phyloP scores from a whole-genome alignment of 37 sponge, comb jelly and placozoan species.

The Cliona cf. orientalis region DNA sequence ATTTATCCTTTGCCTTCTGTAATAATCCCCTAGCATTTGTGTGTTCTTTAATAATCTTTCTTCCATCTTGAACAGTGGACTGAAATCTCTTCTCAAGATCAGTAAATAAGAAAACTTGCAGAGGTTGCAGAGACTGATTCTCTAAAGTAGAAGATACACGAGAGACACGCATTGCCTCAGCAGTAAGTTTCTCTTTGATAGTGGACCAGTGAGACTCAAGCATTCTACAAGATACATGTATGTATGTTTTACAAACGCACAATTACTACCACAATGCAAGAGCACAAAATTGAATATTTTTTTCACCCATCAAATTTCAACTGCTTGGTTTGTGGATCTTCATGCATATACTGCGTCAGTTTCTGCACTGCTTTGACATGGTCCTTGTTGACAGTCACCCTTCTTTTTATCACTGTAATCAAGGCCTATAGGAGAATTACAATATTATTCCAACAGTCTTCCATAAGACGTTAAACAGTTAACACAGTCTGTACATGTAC shows the following conservation, averaged over 20 bases:
- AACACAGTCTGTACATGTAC: no score
- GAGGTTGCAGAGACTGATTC: constrained; percentile 49
- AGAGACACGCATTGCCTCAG: constrained; percentile 43
- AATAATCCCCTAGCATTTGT: background rate
- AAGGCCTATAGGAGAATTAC: constrained; percentile 16
- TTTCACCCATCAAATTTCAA: constrained; percentile 63
- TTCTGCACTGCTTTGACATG: constrained; percentile 43
- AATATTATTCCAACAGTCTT: background rate
- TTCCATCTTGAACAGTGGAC: constrained; percentile 7
- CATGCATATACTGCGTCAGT: constrained; percentile 22
- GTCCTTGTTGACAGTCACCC: constrained; percentile 49
- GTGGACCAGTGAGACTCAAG: constrained; percentile 21
- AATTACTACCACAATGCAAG: background rate
- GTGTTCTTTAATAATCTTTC: constrained; percentile 36
- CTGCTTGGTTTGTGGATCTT: constrained; percentile 44
- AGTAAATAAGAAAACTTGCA: constrained; percentile 34
- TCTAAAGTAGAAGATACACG: constrained; percentile 37
- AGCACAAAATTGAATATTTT: background rate
- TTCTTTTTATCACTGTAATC: constrained; percentile 48
- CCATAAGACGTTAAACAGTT: no score
- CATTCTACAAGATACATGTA: constrained; percentile 1
- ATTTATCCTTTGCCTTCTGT: constrained; percentile 37
- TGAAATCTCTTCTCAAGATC: constrained; percentile 64
- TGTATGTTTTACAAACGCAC: background rate
- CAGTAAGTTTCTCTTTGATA: constrained; percentile 24